Percentiles rank a stretch among this genome's conserved stretches.
Evolutionary conservation across 37 sponge, comb jelly and placozoan genomes (phyloP).

Genomic region (Halichondria panicea): DNA sequence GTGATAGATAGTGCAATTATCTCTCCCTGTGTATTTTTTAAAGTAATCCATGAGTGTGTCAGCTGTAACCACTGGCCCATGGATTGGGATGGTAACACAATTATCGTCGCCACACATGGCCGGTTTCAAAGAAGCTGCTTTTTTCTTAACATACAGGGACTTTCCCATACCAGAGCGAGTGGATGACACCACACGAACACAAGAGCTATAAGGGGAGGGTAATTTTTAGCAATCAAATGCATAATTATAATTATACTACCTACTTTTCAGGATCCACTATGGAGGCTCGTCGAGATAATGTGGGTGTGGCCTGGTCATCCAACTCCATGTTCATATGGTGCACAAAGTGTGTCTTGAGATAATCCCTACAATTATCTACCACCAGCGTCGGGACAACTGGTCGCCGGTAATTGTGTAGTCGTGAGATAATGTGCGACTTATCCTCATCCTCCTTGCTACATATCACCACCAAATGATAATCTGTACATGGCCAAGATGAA

Average conservation of each 20-base stretch:
- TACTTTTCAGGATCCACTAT: conserved; percentile 35
- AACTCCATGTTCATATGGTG: no score
- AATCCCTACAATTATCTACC: background rate
- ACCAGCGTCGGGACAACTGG: background rate
- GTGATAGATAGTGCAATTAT: conserved; percentile 36
- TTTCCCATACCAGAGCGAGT: conserved; percentile 78
- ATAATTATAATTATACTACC: background rate
- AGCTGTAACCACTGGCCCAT: conserved; percentile 52
- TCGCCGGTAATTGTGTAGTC: conserved; percentile 24
- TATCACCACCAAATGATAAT: conserved; percentile 59
- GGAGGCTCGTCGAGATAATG: conserved; percentile 2
- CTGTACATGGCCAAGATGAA: no score
- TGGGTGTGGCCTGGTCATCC: no score
- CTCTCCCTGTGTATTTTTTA: background rate
- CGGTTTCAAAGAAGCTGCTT: conserved; percentile 24
- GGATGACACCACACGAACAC: conserved; percentile 57
- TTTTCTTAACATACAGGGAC: conserved; percentile 53
- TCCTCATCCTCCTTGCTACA: conserved; percentile 70
- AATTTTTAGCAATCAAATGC: background rate
- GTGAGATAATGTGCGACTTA: conserved; percentile 53
- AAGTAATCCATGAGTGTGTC: conserved; percentile 55
- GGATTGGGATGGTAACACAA: conserved; percentile 48
- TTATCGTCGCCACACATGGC: background rate
- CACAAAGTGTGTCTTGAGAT: conserved; percentile 15
- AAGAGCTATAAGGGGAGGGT: conserved; percentile 11